Evolutionary conservation across 2,888 invertebrate species (phyloP).

Genomic region (Dolichopus griseipennis): DNA sequence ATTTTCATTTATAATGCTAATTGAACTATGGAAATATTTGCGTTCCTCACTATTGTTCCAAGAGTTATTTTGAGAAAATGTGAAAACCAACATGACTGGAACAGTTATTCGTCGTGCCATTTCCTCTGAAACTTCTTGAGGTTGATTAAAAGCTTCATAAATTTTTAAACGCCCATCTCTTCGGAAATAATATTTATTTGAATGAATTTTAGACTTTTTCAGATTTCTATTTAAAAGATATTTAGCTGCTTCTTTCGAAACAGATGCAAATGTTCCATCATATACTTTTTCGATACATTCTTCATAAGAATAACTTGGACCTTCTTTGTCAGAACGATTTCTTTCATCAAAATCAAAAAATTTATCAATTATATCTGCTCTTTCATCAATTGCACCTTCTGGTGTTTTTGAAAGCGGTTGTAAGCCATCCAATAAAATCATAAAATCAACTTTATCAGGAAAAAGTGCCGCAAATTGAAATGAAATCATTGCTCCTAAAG

Average conservation of each 20-base stretch:
- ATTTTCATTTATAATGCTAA: slow-evolving; percentile 46
- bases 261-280: slow-evolving; percentile 50
- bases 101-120: slow-evolving; percentile 48
- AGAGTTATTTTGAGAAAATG: slow-evolving; percentile 36
- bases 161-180: slow-evolving; percentile 52
- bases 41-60: slow-evolving; percentile 39
- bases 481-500: slow-evolving; percentile 55
- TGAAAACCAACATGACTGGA: slow-evolving; percentile 49
- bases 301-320: slow-evolving; percentile 54
- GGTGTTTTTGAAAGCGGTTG: slow-evolving; percentile 36
- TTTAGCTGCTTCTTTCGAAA: slow-evolving; percentile 49
- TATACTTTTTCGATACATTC: slow-evolving; percentile 54
- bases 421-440: slow-evolving; percentile 38
- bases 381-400: slow-evolving; percentile 30
- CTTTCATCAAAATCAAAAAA: slow-evolving; percentile 45
- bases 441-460: slow-evolving; percentile 41
- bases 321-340: slow-evolving; percentile 43
- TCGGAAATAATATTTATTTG: slow-evolving; percentile 52
- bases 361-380: slow-evolving; percentile 33
- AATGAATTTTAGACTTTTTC: slow-evolving; percentile 48
- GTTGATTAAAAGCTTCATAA: slow-evolving; percentile 16
- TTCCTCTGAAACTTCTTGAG: slow-evolving; percentile 44
- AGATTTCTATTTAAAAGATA: slow-evolving; percentile 51
- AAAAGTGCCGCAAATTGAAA: slow-evolving; percentile 56
- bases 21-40: slow-evolving; percentile 44